Evolutionary conservation across 2,888 invertebrate genomes (phyloP), one percentile per base, ranked within the genome.

Genomic region (Sphaeridia pumilis): DNA sequence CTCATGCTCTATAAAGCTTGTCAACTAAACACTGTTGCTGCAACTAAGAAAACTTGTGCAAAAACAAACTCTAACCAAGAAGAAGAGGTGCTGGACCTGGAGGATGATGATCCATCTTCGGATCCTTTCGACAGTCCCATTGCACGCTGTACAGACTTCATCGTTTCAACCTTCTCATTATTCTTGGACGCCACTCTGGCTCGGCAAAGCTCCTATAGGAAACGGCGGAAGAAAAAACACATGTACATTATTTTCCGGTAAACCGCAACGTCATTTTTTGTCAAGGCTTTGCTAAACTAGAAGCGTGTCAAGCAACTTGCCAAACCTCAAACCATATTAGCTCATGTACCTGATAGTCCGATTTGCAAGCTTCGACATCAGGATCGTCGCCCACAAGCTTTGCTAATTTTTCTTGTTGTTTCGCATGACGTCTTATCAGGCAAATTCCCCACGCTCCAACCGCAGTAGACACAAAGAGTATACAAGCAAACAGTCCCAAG

Each of bases 71-170:
- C 73, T 71, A 69, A 82, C 87, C 94, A 94, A 22, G 93, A 94
- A 20, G 93, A 94, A 20, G 93, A 94, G 4, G 93, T 94, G 71
- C 92, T 92, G 53, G 93, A 93, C 52, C 93, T 78, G 56, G 89
- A 90, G 0, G 90, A 90, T 20, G 88, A 85, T 64, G 79, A 78
- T 58, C 80, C 77, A 52, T 72, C 78, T 57, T 90, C 90, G 36
- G 83, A 83, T 67, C 88, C 87, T 55, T 84, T 80, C 5, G 87
- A 84, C 34, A 89, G 73, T 75, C 66, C 69, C 70, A 71, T 54
- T 64, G 68, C 58, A 63, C 75, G 66, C 61, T 80, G 75, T 57
- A 73, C 72, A 46, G 78, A 71, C 64, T 76, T 69, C 61, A 74
- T 56, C 69, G 84, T 75, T 68, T 64, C 76, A 66, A 67, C 77